These are phyloP conservation scores for Odontamblyopus rebecca DNA, from an alignment of 2,797 vertebrate genomes.

Conservation along the genomic window DNA sequence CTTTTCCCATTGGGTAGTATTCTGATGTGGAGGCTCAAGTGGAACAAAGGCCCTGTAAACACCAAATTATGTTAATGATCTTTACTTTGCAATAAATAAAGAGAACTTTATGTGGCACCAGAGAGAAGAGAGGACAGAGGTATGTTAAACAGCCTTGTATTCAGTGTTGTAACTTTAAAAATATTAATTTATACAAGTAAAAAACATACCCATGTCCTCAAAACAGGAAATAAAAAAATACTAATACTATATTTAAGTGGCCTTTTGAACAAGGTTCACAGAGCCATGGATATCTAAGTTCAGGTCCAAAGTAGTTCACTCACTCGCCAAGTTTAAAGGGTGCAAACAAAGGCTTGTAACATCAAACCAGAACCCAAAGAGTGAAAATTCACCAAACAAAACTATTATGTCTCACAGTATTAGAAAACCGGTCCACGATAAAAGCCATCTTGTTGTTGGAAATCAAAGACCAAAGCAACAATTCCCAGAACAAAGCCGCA, in stretches of 20 bases:
- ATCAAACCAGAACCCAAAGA: constrained; percentile 38
- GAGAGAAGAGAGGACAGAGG: neutral
- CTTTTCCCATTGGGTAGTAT: constrained; percentile 97
- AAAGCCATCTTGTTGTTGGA: constrained; percentile 62
- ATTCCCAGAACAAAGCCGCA: constrained; percentile 52
- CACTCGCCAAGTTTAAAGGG: constrained; percentile 26
- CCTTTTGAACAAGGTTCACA: neutral
- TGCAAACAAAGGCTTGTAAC: constrained; percentile 47
- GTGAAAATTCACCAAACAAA: constrained; percentile 37
- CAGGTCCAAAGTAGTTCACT: constrained; percentile 32
- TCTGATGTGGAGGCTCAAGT: constrained; percentile 84
- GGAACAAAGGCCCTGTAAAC: constrained; percentile 90
- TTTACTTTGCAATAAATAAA: neutral
- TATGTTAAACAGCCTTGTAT: neutral
- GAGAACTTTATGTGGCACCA: neutral
- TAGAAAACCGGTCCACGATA: constrained; percentile 41
- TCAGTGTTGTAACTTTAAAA: neutral
- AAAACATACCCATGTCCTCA: too few relatives aligned
- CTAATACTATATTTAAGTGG: constrained; percentile 2
- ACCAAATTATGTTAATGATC: constrained; percentile 11
- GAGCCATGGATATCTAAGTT: constrained; percentile 14
- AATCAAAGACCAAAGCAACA: constrained; percentile 59
- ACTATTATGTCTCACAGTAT: constrained; percentile 38
- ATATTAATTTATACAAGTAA: too few relatives aligned
- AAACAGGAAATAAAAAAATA: too few relatives aligned